phyloP scores from a whole-genome alignment of 2,113 vertebrate species.

The Falcunculus frontatus region DNA sequence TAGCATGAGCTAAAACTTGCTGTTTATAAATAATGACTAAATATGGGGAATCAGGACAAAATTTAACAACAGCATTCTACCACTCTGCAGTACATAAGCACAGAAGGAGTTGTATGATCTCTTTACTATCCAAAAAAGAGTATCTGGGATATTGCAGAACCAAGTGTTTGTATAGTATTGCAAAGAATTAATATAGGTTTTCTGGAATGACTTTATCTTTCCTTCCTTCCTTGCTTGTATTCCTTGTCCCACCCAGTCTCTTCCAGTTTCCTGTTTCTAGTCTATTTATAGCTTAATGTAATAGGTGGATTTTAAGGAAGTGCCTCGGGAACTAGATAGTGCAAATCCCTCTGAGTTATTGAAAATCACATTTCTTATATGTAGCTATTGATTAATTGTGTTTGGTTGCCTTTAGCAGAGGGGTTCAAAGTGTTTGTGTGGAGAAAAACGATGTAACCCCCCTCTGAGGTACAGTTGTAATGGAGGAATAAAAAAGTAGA shows the following conservation, averaged over 20 bases:
- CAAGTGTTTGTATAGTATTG: background rate
- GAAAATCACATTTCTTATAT: background rate
- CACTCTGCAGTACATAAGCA: background rate
- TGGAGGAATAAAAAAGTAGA: background rate
- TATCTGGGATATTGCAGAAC: background rate
- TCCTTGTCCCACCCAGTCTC: background rate
- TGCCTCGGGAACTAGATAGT: rapidly evolving
- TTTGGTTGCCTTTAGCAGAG: background rate
- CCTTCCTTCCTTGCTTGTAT: background rate
- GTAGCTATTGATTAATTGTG: background rate
- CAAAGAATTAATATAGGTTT: background rate
- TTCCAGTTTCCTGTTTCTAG: conserved; percentile 14
- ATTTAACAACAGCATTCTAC: background rate
- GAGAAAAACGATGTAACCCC: background rate
- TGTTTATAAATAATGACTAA: background rate
- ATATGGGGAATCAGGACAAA: background rate
- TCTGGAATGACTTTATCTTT: background rate
- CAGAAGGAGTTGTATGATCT: background rate
- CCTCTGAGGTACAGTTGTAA: background rate
- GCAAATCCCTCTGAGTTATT: background rate
- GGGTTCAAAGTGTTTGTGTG: background rate
- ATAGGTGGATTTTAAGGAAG: background rate
- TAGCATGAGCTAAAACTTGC: background rate
- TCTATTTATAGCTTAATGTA: background rate
- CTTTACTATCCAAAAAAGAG: background rate